A percentile compares a stretch with the other conserved stretches of the same genome.
Evolutionary conservation across 2,797 vertebrate genomes (phyloP).

Genomic region (Lemur catta): DNA sequence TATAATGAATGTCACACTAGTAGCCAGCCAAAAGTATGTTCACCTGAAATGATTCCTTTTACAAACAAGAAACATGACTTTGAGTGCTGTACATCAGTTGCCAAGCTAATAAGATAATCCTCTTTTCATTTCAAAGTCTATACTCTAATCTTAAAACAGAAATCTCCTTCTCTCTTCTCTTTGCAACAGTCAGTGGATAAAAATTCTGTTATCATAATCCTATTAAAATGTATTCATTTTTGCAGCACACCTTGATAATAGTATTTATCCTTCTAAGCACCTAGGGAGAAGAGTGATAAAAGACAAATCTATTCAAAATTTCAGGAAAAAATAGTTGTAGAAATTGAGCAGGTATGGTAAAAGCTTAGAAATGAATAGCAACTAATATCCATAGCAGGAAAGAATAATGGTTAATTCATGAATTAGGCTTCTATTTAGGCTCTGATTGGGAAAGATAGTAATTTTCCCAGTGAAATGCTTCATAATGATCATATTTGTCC

Average conservation of each 20-base stretch:
- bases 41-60: constrained; percentile 46
- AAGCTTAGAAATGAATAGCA: constrained; percentile 22
- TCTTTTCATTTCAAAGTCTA: constrained; percentile 67
- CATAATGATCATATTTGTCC: neutral
- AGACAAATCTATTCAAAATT: constrained; percentile 51
- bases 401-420: neutral
- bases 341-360: neutral
- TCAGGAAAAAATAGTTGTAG: constrained; percentile 15
- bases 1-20: neutral
- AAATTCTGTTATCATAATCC: constrained; percentile 64
- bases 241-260: constrained; percentile 46
- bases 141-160: constrained; percentile 63
- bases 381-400: neutral
- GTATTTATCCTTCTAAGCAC: constrained; percentile 60
- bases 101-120: constrained; percentile 70
- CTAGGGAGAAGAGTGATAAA: constrained; percentile 42
- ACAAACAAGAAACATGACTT: constrained; percentile 45
- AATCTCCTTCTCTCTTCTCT: constrained; percentile 46
- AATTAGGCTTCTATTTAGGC: constrained; percentile 6
- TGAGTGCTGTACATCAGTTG: constrained; percentile 33
- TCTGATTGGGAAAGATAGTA: neutral
- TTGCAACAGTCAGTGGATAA: constrained; percentile 46
- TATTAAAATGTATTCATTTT: constrained; percentile 69
- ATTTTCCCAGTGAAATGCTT: neutral
- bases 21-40: constrained; percentile 21